Evolutionary conservation across 1,140 invertebrate genomes (phyloP).

Genomic region (Scaptomyza hsui): DNA sequence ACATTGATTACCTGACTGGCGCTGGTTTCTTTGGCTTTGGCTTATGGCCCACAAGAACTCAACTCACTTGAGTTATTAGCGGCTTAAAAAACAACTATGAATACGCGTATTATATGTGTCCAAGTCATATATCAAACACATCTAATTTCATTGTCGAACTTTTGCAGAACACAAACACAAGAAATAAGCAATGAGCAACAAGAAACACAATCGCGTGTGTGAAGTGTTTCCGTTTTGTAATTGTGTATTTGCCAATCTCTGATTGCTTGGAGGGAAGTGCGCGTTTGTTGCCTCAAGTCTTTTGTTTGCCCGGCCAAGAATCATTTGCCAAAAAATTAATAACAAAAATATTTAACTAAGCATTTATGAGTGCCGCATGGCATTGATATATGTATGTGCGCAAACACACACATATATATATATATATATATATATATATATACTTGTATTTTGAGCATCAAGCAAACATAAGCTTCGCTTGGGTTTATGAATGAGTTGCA

Average conservation of each 20-base stretch:
- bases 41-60: constrained; percentile 46
- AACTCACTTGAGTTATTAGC: constrained; percentile 65
- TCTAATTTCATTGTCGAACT: constrained; percentile 35
- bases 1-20: constrained; percentile 56
- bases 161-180: constrained; percentile 39
- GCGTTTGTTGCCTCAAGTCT: constrained; percentile 55
- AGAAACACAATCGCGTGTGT: background rate
- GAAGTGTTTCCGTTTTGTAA: constrained; percentile 71
- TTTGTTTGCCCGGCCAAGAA: constrained; percentile 52
- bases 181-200: background rate
- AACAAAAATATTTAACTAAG: constrained; percentile 27
- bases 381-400: constrained; percentile 28
- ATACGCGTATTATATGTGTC: constrained; percentile 21
- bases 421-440: background rate
- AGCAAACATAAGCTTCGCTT: constrained; percentile 3
- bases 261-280: constrained; percentile 45
- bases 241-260: constrained; percentile 59
- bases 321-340: constrained; percentile 43
- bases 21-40: constrained; percentile 9
- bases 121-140: constrained; percentile 32
- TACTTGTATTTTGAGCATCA: background rate
- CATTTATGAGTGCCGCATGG: constrained; percentile 29
- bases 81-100: constrained; percentile 51
- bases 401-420: background rate
- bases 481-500: constrained; percentile 47